Evolutionary conservation across 1,140 invertebrate species (phyloP).

Genomic region (Goniozus legneri): DNA sequence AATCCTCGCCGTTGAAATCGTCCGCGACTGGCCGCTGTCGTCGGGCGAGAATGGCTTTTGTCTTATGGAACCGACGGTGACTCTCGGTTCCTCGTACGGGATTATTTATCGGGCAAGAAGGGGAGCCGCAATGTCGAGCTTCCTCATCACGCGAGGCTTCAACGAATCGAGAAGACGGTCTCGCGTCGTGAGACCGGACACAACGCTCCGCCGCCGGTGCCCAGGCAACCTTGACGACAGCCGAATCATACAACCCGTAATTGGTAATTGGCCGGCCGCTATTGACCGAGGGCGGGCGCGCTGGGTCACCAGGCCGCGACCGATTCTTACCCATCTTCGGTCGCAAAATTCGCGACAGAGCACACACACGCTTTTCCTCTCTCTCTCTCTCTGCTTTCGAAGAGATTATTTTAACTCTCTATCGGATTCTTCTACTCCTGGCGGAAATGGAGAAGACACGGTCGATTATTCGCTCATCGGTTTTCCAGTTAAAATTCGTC

Average conservation of each 20-base stretch:
- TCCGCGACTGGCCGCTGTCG: conserved; percentile 5
- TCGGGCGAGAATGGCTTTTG: conserved; percentile 4
- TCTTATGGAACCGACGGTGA: conserved; percentile 8
- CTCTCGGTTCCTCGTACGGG: neutral
- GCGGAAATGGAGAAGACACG: no score
- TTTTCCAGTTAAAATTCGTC: no score
- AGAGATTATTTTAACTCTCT: no score
- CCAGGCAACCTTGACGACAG: conserved; percentile 21
- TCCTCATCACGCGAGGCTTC: conserved; percentile 10
- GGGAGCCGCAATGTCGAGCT: conserved; percentile 13
- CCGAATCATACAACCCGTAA: conserved; percentile 20
- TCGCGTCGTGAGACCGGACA: conserved; percentile 27
- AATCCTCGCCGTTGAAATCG: conserved; percentile 7
- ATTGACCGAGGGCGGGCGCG: conserved; percentile 16
- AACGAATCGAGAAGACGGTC: conserved; percentile 14
- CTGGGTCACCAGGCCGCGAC: conserved; percentile 13
- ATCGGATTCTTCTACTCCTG: no score
- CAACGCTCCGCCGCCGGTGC: no score
- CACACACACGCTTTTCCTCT: no score
- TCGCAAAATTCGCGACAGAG: no score
- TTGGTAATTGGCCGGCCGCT: conserved; percentile 29
- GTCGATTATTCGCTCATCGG: no score
- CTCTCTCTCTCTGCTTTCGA: no score
- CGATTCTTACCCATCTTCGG: neutral
- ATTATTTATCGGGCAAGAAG: neutral